phyloP scores from a whole-genome alignment of 2,113 vertebrate genomes.

The Microcebus murinus region DNA sequence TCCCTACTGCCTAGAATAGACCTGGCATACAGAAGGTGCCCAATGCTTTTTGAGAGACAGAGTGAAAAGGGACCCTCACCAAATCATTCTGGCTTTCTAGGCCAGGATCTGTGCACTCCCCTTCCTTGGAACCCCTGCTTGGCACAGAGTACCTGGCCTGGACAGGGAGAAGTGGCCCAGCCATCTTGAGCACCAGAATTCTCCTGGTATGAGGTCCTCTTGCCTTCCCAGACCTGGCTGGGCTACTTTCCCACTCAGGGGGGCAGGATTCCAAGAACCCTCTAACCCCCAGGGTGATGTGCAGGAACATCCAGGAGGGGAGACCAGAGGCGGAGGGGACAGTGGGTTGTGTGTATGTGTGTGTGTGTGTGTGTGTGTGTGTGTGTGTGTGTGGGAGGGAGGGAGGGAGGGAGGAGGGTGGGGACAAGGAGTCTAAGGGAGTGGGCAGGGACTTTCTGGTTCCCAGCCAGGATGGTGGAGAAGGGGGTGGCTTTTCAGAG shows the following conservation, averaged over 20 bases:
- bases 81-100: neutral
- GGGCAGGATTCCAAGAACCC: neutral
- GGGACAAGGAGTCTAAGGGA: neutral
- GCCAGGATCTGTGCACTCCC: neutral
- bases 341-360: neutral
- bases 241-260: neutral
- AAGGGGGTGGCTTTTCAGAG: neutral
- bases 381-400: fast-evolving
- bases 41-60: neutral
- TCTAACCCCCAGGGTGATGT: neutral
- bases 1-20: neutral
- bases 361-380: neutral
- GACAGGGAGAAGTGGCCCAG: neutral
- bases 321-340: neutral
- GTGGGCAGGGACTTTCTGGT: neutral
- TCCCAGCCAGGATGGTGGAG: neutral
- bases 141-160: neutral
- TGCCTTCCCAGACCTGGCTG: neutral
- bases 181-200: neutral
- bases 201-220: neutral
- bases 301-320: neutral
- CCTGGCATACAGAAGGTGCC: neutral
- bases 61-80: neutral
- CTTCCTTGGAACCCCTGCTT: neutral
- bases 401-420: too few species aligned